A percentile compares a stretch with the other conserved stretches of the same genome.
Conservation (phyloP, 2,797 vertebrate species). For the Cossypha dichroa region DNA sequence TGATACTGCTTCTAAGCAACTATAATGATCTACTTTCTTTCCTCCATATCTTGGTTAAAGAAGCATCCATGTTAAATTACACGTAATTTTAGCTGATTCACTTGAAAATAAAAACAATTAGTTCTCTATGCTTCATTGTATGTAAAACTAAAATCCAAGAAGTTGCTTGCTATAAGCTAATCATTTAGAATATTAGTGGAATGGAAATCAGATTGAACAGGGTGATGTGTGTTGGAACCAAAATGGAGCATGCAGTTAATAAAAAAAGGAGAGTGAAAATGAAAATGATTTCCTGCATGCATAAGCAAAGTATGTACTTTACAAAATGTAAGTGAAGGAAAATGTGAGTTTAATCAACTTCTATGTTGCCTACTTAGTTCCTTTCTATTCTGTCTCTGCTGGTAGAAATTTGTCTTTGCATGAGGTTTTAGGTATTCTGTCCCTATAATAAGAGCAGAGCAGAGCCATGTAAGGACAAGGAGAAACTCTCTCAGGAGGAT, state of each 20-base stretch:
- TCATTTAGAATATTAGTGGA: neutral
- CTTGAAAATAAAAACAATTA: neutral
- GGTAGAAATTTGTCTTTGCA: conserved; percentile 48
- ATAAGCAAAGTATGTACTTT: neutral
- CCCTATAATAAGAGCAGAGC: conserved; percentile 38
- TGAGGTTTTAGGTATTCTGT: conserved; percentile 62
- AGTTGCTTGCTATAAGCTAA: neutral
- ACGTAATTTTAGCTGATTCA: neutral
- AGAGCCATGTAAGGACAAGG: conserved; percentile 63
- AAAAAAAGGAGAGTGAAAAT: neutral
- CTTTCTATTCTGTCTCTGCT: conserved; percentile 35
- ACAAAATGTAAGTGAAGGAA: neutral
- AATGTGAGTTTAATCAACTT: neutral
- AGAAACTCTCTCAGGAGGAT: conserved; percentile 51
- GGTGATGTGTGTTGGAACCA: neutral
- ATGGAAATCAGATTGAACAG: neutral
- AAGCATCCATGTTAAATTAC: neutral
- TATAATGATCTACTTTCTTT: neutral
- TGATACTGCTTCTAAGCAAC: neutral
- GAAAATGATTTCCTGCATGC: neutral
- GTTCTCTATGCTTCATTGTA: neutral
- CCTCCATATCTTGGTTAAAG: neutral
- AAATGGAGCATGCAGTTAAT: neutral
- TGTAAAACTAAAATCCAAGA: neutral
- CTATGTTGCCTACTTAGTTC: neutral